A percentile compares a stretch with the other conserved stretches of the same genome.
Evolutionary conservation across 64 coral and sea anemone species (phyloP).

Genomic region (Stylophora pistillata): DNA sequence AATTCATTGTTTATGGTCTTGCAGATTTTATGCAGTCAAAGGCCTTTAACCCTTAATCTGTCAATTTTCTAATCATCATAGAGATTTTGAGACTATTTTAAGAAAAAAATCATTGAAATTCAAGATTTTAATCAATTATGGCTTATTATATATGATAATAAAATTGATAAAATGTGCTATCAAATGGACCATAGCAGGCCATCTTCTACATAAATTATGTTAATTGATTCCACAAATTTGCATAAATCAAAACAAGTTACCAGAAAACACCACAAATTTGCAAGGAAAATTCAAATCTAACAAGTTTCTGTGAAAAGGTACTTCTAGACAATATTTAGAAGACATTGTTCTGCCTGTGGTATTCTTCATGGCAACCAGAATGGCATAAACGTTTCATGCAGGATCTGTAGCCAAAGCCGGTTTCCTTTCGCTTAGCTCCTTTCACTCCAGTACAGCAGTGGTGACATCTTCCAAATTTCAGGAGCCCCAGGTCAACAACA

Average conservation of each 20-base stretch:
- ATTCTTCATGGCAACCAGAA: slow-evolving; percentile 22
- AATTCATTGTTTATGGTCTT: too few relatives aligned
- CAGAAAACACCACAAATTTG: too few relatives aligned
- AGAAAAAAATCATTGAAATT: too few relatives aligned
- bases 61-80: too few relatives aligned
- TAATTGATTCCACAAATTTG: not conserved
- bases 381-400: slow-evolving; percentile 26
- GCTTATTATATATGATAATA: too few relatives aligned
- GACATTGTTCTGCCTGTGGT: slow-evolving; percentile 24
- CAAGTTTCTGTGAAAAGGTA: not conserved
- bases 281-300: too few relatives aligned
- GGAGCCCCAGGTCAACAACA: slow-evolving; percentile 31
- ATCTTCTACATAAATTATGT: slow-evolving; percentile 1
- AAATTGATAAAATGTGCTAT: too few relatives aligned
- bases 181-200: not conserved
- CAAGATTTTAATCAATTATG: too few relatives aligned
- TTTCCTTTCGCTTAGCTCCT: slow-evolving; percentile 15
- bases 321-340: slow-evolving; percentile 18
- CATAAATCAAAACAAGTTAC: not conserved
- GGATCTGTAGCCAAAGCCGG: slow-evolving; percentile 13
- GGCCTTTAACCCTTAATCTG: too few relatives aligned
- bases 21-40: too few relatives aligned
- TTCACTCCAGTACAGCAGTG: slow-evolving; percentile 37
- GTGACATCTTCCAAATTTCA: slow-evolving; percentile 37
- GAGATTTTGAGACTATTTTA: too few relatives aligned